phyloP scores from a whole-genome alignment of 2,888 invertebrate genomes.

The Lycocerus yunnanus region DNA sequence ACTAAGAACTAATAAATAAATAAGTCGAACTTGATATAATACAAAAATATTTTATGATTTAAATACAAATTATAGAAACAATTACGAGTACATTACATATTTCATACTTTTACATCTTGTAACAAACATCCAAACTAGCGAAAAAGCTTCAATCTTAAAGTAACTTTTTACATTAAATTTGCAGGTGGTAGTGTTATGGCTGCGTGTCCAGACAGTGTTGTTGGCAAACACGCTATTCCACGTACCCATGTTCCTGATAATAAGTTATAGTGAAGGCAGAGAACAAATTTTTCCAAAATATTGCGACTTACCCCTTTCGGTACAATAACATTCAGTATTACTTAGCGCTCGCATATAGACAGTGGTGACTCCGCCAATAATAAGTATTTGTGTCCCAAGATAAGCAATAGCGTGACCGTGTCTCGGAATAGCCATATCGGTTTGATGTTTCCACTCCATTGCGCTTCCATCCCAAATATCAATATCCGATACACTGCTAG shows the following conservation, averaged over 20 bases:
- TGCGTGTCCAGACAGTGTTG: slow-evolving; percentile 65
- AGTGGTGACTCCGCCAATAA: slow-evolving; percentile 70
- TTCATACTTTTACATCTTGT: too few relatives aligned
- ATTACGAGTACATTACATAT: too few relatives aligned
- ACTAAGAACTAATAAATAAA: too few relatives aligned
- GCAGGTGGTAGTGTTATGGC: slow-evolving; percentile 57
- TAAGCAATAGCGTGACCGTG: slow-evolving; percentile 69
- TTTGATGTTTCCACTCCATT: slow-evolving; percentile 62
- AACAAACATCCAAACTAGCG: neutral
- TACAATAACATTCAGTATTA: slow-evolving; percentile 70
- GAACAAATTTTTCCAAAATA: too few relatives aligned
- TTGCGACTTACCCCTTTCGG: slow-evolving; percentile 56
- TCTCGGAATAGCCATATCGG: slow-evolving; percentile 67
- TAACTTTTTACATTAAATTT: slow-evolving; percentile 35
- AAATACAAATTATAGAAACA: too few relatives aligned
- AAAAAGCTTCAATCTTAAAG: slow-evolving; percentile 4
- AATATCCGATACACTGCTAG: slow-evolving; percentile 63
- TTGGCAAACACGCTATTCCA: slow-evolving; percentile 65
- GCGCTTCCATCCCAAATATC: slow-evolving; percentile 65
- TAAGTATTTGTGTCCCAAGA: slow-evolving; percentile 67
- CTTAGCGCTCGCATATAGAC: slow-evolving; percentile 67
- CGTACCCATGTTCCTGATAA: slow-evolving; percentile 60
- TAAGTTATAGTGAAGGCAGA: slow-evolving; percentile 2
- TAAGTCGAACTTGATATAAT: too few relatives aligned
- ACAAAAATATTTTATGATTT: too few relatives aligned